Conservation (phyloP, 2,888 invertebrate species). For the Deilephila porcellus region DNA sequence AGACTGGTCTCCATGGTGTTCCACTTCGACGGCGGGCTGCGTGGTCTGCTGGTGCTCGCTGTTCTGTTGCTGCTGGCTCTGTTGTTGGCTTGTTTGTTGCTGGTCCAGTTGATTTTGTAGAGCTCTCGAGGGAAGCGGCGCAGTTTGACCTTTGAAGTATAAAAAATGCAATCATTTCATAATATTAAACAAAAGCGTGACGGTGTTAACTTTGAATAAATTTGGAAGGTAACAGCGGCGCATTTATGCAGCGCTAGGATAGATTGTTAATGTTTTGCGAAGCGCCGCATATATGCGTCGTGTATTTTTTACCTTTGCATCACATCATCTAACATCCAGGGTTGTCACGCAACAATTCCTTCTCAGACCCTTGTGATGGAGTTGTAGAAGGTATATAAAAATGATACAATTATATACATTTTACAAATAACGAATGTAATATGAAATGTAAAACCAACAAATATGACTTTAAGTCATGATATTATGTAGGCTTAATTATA, state of each 20-base stretch:
- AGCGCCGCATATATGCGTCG: too few species aligned
- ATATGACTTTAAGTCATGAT: too few species aligned
- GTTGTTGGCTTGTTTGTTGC: constrained; percentile 37
- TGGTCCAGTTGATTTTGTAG: constrained; percentile 66
- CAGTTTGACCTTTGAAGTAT: constrained; percentile 73
- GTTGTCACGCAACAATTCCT: too few species aligned
- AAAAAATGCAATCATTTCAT: not conserved
- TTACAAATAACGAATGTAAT: not conserved
- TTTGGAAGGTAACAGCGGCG: too few species aligned
- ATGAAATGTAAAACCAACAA: not conserved
- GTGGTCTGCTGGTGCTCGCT: constrained; percentile 58
- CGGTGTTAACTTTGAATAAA: not conserved
- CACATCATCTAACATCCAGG: too few species aligned
- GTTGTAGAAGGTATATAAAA: not conserved
- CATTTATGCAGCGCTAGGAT: too few species aligned
- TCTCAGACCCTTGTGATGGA: not conserved
- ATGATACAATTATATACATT: constrained; percentile 2
- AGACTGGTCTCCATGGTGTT: constrained; percentile 65
- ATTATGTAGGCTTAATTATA: not conserved
- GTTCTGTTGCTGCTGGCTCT: constrained; percentile 45
- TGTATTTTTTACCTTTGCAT: too few species aligned
- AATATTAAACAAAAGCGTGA: not conserved
- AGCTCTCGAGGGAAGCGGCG: constrained; percentile 76
- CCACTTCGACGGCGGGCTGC: constrained; percentile 67
- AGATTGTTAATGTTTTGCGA: too few species aligned